Percentiles rank a stretch among this genome's conserved stretches.
Conservation (phyloP, 2,797 vertebrate genomes). For the Remorina albescens region DNA sequence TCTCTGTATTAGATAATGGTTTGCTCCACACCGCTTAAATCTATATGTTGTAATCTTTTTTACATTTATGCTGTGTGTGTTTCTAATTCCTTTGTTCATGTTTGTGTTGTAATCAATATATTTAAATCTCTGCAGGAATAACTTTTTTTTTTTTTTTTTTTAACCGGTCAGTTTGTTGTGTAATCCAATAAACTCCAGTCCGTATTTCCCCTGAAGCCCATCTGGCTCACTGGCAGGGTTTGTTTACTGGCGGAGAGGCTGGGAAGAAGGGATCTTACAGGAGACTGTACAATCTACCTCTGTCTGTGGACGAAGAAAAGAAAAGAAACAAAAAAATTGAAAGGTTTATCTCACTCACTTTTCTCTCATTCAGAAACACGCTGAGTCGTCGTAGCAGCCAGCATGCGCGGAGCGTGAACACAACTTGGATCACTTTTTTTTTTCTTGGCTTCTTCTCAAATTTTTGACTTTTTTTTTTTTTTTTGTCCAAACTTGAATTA, state of each 20-base stretch:
- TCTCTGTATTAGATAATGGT: not conserved
- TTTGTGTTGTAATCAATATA: not conserved
- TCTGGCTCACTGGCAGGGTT: constrained; percentile 80
- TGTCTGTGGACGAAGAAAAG: constrained; percentile 51
- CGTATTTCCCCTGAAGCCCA: constrained; percentile 79
- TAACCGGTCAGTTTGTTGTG: constrained; percentile 60
- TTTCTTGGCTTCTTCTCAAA: no score
- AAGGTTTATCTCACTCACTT: not conserved
- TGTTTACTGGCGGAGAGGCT: constrained; percentile 85
- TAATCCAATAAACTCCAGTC: constrained; percentile 83
- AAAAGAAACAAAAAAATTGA: not conserved
- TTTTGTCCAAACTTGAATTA: constrained; percentile 35
- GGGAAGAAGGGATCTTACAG: constrained; percentile 78
- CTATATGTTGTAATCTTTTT: no score
- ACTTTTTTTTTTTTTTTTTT: no score
- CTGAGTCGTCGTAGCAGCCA: not conserved
- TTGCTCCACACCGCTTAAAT: no score
- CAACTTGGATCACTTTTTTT: constrained; percentile 41
- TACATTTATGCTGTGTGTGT: not conserved
- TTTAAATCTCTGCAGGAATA: not conserved
- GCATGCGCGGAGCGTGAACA: constrained; percentile 13
- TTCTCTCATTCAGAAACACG: not conserved
- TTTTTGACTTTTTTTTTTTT: not conserved
- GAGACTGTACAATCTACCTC: constrained; percentile 76
- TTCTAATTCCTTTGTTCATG: not conserved